A percentile compares a stretch with the other conserved stretches of the same genome.
These are phyloP conservation scores for Tenthredo scrophulariae DNA, from an alignment of 2,888 invertebrate genomes.

Conservation along the genomic window DNA sequence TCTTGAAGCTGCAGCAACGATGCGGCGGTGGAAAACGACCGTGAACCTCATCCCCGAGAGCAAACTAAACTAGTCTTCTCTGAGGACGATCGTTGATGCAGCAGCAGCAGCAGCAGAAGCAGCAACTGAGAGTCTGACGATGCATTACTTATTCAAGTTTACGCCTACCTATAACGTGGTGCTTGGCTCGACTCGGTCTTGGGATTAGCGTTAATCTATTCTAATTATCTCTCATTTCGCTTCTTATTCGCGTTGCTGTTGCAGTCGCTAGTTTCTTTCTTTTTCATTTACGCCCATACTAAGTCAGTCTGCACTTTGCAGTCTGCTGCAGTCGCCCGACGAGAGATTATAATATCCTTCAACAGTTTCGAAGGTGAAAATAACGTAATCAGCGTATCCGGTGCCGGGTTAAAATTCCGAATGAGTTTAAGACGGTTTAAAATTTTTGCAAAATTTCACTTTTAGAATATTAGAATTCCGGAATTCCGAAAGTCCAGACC, in stretches of 20 bases:
- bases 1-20: not conserved
- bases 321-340: not conserved
- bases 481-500: no score
- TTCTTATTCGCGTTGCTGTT: conserved; percentile 25
- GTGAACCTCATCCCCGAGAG: conserved; percentile 10
- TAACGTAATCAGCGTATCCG: not conserved
- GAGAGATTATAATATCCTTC: not conserved
- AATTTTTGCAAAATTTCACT: no score
- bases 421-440: no score
- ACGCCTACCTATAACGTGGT: conserved; percentile 7
- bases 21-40: not conserved
- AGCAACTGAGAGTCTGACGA: not conserved
- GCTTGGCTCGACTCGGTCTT: not conserved
- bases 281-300: not conserved
- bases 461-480: no score
- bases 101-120: not conserved
- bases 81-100: not conserved
- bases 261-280: not conserved
- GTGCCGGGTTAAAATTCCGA: not conserved
- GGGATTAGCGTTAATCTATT: conserved; percentile 37
- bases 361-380: not conserved
- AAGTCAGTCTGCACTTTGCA: not conserved
- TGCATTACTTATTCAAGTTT: conserved; percentile 33
- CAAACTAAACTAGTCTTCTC: conserved; percentile 11
- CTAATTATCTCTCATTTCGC: conserved; percentile 20